Percentiles rank a stretch among this genome's conserved stretches.
phyloP scores from a whole-genome alignment of 2,113 vertebrate species.

The Hippocampus mohnikei region DNA sequence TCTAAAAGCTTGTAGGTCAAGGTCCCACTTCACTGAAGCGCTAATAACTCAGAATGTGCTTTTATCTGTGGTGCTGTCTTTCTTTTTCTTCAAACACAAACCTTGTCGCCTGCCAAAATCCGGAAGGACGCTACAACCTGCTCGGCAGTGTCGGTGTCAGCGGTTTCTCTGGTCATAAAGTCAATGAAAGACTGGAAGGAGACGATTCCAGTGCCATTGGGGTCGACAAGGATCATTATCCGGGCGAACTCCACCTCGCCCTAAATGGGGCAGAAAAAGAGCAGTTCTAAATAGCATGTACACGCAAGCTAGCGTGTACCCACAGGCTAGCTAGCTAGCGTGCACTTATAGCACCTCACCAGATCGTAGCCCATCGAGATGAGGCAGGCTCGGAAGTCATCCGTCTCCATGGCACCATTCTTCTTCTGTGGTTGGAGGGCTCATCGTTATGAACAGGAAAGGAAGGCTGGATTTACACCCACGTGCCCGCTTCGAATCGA shows the following conservation, averaged over 20 bases:
- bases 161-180: slow-evolving; percentile 94
- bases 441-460: not conserved
- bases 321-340: not conserved
- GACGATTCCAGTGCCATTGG: slow-evolving; percentile 80
- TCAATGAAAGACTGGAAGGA: slow-evolving; percentile 97
- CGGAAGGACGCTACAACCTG: slow-evolving; percentile 95
- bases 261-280: slow-evolving; percentile 53
- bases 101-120: slow-evolving; percentile 93
- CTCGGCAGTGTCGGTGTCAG: slow-evolving; percentile 90
- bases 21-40: not conserved
- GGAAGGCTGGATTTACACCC: not conserved
- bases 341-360: slow-evolving; percentile 70
- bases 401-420: slow-evolving; percentile 94
- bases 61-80: not conserved
- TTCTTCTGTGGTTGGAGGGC: slow-evolving; percentile 80
- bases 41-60: not conserved
- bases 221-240: slow-evolving; percentile 91
- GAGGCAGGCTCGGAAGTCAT: slow-evolving; percentile 95
- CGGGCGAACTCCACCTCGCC: slow-evolving; percentile 90
- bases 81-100: slow-evolving; percentile 39
- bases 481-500: not conserved
- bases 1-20: not conserved
- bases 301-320: not conserved
- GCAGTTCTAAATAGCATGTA: not conserved
- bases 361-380: slow-evolving; percentile 99